phyloP scores from a whole-genome alignment of 1,140 invertebrate species.

The Microplitis demolitor region DNA sequence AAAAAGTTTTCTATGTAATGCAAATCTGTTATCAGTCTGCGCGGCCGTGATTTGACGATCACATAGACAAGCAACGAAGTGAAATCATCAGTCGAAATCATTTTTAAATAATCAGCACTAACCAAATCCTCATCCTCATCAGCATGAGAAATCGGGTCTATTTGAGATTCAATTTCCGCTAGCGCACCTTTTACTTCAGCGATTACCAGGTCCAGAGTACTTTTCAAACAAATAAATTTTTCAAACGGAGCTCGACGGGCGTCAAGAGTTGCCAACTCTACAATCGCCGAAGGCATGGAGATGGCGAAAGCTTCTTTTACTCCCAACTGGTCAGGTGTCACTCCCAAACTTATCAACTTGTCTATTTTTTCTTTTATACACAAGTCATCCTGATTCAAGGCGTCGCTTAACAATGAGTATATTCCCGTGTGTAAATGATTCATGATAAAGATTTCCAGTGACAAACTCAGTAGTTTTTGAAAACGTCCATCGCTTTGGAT shows the following conservation, averaged over 20 bases:
- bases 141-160: conserved; percentile 21
- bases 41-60: conserved; percentile 40
- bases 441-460: conserved; percentile 46
- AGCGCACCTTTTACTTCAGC: conserved; percentile 46
- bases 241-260: conserved; percentile 40
- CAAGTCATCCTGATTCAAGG: conserved; percentile 35
- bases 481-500: conserved; percentile 46
- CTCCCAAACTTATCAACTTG: conserved; percentile 30
- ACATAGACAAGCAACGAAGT: conserved; percentile 44
- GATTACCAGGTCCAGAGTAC: conserved; percentile 43
- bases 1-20: conserved; percentile 46
- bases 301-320: conserved; percentile 36
- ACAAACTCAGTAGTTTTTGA: conserved; percentile 42
- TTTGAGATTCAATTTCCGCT: conserved; percentile 39
- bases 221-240: conserved; percentile 43
- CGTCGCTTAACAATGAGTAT: conserved; percentile 35
- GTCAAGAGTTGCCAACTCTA: conserved; percentile 44
- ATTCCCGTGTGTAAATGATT: conserved; percentile 41
- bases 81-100: conserved; percentile 36
- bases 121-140: conserved; percentile 31
- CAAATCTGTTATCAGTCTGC: conserved; percentile 41
- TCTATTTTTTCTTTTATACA: conserved; percentile 38
- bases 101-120: conserved; percentile 14
- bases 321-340: conserved; percentile 44
- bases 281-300: conserved; percentile 44